A percentile compares a stretch with the other conserved stretches of the same genome.
Evolutionary conservation across 2,888 invertebrate genomes (phyloP).

Genomic region (Laothoe populi): DNA sequence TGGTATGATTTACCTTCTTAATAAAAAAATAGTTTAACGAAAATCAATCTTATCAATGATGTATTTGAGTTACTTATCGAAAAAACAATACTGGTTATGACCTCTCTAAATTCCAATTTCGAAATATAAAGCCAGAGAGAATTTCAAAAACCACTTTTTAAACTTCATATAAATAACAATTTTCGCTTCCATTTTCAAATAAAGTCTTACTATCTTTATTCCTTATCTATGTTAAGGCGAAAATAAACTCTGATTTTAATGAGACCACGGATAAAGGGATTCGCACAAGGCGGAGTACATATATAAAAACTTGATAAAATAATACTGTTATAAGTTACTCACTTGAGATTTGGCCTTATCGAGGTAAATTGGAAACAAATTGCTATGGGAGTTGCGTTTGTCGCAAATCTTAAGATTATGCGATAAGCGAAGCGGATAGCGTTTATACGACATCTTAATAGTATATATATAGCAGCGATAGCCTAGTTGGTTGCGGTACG

Average conservation of each 20-base stretch:
- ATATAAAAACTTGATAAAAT: background rate
- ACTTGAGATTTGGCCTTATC: conserved; percentile 62
- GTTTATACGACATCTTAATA: background rate
- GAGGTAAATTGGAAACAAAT: conserved; percentile 66
- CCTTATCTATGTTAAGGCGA: background rate
- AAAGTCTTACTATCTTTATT: background rate
- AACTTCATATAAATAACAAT: background rate
- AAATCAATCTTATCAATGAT: too few relatives aligned
- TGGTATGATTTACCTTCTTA: too few relatives aligned
- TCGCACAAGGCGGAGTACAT: background rate
- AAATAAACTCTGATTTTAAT: background rate
- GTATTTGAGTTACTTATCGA: background rate
- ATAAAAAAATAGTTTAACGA: too few relatives aligned
- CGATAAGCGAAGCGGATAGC: conserved; percentile 26
- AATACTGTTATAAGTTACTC: conserved; percentile 28
- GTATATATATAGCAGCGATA: too few relatives aligned
- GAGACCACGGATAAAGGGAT: background rate
- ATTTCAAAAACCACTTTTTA: background rate
- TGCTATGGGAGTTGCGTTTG: conserved; percentile 46
- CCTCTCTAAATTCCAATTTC: background rate
- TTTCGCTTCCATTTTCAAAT: background rate
- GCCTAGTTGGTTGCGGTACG: too few relatives aligned
- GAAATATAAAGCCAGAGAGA: background rate
- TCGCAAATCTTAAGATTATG: conserved; percentile 27
- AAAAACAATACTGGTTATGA: background rate